Evolutionary conservation across 2,113 vertebrate species (phyloP), one percentile per base, ranked within the genome.

Genomic region (Sceloporus tristichus): DNA sequence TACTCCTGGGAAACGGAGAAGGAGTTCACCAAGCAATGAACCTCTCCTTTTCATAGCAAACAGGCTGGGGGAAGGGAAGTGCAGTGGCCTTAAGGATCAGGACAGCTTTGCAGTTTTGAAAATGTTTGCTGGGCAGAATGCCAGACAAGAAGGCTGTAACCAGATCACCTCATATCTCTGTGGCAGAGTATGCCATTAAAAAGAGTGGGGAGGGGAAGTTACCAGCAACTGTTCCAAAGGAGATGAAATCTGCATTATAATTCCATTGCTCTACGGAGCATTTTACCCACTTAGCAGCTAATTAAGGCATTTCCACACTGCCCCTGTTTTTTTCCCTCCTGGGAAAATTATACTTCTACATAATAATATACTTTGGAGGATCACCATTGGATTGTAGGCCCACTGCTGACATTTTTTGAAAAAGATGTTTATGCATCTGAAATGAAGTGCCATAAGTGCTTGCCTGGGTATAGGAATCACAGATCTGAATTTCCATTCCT

Each of bases 1-100:
- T 65, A 78, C 66, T 73, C 82, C 82, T 54, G 38, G 88, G 83
- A 89, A 85, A 80, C 76, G 0, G 82, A 4, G 75, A 89, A 87
- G 34, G 34, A 76, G 5, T 21, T 90, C 87, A 25, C 40, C 76
- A 70, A 3, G 2, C 83, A 68, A 56, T 71, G 54, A 40, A 23
- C 79, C 70, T 86, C 54, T n/a, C 53, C 29, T 74, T 88, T 59
- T 16, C 34, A 34, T 34, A n/a, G n/a, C 23, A 19, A n/a, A 48
- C 23, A 34, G 82, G 34, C 21, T 73, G 42, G 29, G 27, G n/a
- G 79, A 87, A 6, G n/a, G 76, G 23, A 16, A 59, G 65, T 85
- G 29, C 38, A 81, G 80, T 73, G 34, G 79, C 68, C 40, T 79
- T 73, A 71, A 87, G 38, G 54, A 23, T 1, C 48, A 56, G 25